A percentile compares a stretch with the other conserved stretches of the same genome.
Conservation (phyloP, 1,140 invertebrate species). For the Musca vetustissima region DNA sequence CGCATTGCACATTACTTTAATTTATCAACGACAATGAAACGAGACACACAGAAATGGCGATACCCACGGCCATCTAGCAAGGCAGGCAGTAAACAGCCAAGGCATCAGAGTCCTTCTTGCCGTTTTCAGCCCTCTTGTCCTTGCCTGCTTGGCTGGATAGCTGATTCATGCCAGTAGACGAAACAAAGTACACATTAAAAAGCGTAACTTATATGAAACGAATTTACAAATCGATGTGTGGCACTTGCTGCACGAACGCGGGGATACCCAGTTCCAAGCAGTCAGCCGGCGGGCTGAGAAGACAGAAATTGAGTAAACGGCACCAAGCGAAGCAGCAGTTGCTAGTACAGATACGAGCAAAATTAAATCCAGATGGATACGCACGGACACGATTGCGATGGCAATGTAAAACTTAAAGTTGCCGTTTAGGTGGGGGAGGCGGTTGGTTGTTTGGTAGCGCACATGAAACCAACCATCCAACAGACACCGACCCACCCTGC, state of each 20-base stretch:
- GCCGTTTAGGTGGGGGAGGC: no score
- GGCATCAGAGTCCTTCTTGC: no score
- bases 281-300: background rate
- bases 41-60: no score
- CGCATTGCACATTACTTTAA: conserved; percentile 4
- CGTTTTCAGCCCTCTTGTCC: no score
- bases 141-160: no score
- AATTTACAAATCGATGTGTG: conserved; percentile 22
- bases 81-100: no score
- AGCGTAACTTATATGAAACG: conserved; percentile 21
- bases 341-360: background rate
- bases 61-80: no score
- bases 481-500: no score
- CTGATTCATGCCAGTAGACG: background rate
- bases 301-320: no score
- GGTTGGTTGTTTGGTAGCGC: no score
- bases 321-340: background rate
- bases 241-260: conserved; percentile 8
- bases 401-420: background rate
- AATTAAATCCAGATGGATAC: conserved; percentile 18
- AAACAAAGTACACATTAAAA: conserved; percentile 14
- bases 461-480: no score
- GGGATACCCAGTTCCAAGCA: background rate
- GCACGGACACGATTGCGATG: conserved; percentile 7
- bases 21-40: conserved; percentile 7